Evolutionary conservation across 2,797 vertebrate genomes (phyloP), one percentile per base, ranked within the genome.

Genomic region (Sardinella longiceps): DNA sequence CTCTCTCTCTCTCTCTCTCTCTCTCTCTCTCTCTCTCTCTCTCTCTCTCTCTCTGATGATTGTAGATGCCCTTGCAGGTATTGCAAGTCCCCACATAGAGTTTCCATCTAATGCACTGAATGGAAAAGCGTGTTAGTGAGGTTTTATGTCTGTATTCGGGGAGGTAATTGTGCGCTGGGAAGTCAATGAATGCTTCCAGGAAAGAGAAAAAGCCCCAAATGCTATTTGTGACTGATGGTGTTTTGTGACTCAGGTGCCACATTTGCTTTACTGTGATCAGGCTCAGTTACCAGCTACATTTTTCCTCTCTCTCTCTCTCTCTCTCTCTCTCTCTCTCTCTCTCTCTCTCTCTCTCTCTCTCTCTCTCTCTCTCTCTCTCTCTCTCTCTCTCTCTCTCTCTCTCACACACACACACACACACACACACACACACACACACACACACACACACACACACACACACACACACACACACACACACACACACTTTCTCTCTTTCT

Each of bases 21-120:
- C 39, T 82, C 56, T 33, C 25, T 63, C 81, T 45, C 56, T 58
- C 56, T 58, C 56, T 58, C 56, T 58, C 23, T 58, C 56, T 58
- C 23, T 56, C 53, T 43, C 45, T 45, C 20, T 82, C 81, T 51
- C 3, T 30, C 11, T 51, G 46, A n/a, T 77, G 66, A 77, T 43
- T 77, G 70, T 37, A 23, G 15, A 39, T 43, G 9, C 11, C 9
- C 5, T 33, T 77, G 70, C 37, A 77, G 70, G 33, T 77, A 7
- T 77, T 43, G 1, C 43, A 43, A 23, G 6, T 77, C 30, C 15
- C 66, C 10, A 18, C 66, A 43, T 10, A 77, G 70, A 43, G 20
- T 23, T 43, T 43, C 23, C 18, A 43, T 39, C 20, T 28, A 39
- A 43, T 43, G 70, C 7, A 43, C 1, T 77, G 70, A 20, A 39